Base-by-base conservation (phyloP, 1,140 invertebrate genomes). In the Meteorus sp. region DNA sequence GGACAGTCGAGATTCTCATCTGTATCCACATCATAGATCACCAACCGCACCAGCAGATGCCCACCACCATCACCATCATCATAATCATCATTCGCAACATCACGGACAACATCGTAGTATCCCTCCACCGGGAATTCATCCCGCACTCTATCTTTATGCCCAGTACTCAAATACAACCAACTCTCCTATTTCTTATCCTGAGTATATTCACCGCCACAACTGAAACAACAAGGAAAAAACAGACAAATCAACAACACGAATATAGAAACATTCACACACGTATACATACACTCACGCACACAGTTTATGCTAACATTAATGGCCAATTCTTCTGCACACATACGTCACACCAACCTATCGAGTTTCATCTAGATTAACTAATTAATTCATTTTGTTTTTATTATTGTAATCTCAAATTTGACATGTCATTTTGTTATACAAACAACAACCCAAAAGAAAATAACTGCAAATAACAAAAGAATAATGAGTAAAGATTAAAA, bases 61-160 rank as follows among this genome's bases (percentile, higher is more conserved):
- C 43, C 66, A 70, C 48, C 61, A 65, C 57, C 62, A 68, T 44
- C 39, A 62, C 11, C 65, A 52, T 17, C 1, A 53, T 1, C 54
- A 63, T n/a, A n/a, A n/a, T n/a, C 61, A 65, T 59, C 62, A 68
- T 44, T 44, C 63, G 13, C 65, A 52, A 13, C 1, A 53, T 1
- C 54, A 63, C 20, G 43, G 27, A 8, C 22, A 53, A 52, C 64
- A 65, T 50, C 60, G 67, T 45, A 60, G 61, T 50, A 69, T 72
- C 41, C 66, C 72, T 52, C 72, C 77, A 60, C 72, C 76, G 54
- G 75, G 74, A 47, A 66, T 79, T 65, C 75, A 80, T 61, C 77
- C 78, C 62, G 75, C 76, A 55, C 67, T 80, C 43, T 80, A 79
- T 65, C 47, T 79, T 44, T 79, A 80, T 63, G 77, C 78, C 57